phyloP scores from a whole-genome alignment of 2,797 vertebrate species.

The Acanthiza pusilla region DNA sequence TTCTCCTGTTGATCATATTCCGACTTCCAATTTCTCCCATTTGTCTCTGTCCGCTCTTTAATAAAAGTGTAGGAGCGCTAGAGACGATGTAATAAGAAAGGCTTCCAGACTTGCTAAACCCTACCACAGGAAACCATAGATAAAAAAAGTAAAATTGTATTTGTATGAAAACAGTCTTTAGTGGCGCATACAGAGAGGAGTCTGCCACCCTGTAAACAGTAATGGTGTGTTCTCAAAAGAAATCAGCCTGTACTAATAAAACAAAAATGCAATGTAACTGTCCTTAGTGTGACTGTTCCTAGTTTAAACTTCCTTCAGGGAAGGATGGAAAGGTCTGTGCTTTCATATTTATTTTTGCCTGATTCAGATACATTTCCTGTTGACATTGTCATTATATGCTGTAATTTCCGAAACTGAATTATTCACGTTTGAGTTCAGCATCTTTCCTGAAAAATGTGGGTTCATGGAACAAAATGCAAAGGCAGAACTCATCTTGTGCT shows the following conservation, averaged over 20 bases:
- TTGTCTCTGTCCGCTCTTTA: background rate
- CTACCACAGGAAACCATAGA: background rate
- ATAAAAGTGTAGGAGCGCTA: background rate
- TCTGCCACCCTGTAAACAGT: background rate
- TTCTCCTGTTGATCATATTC: background rate
- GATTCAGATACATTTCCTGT: constrained; percentile 40
- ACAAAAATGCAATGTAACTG: background rate
- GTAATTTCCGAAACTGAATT: constrained; percentile 38
- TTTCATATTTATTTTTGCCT: constrained; percentile 46
- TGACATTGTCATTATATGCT: constrained; percentile 36
- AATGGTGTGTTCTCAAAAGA: background rate
- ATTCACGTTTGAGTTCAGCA: background rate
- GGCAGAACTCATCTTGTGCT: background rate
- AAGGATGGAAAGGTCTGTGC: constrained; percentile 15
- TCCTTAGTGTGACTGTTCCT: background rate
- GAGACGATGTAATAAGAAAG: background rate
- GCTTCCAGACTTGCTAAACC: background rate
- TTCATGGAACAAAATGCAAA: background rate
- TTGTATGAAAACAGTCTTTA: background rate
- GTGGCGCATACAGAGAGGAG: background rate
- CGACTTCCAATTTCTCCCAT: background rate
- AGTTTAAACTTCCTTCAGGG: constrained; percentile 11
- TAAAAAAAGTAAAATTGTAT: background rate
- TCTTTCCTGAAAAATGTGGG: constrained; percentile 21
- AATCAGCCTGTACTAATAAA: background rate